Percentiles rank a stretch among this genome's conserved stretches.
Conservation (phyloP, 2,113 vertebrate genomes). For the Proterorhinus semilunaris region DNA sequence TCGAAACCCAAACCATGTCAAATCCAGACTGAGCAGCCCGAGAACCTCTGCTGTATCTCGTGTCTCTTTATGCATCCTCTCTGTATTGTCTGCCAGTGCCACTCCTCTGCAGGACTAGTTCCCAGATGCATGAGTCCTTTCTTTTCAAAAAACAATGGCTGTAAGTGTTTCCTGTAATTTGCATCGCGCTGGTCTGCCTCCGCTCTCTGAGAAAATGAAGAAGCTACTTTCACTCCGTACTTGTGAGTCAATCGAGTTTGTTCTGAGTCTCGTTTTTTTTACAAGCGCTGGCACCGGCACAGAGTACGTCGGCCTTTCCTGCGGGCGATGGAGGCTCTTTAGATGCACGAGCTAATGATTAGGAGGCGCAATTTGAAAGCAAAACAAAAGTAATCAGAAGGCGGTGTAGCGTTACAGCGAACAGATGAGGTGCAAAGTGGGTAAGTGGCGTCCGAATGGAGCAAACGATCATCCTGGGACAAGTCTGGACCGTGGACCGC, state of each 20-base stretch:
- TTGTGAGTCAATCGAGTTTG: constrained; percentile 24
- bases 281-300: constrained; percentile 17
- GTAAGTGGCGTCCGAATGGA: constrained; percentile 41
- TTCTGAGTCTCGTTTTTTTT: constrained; percentile 23
- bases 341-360: constrained; percentile 43
- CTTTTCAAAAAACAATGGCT: constrained; percentile 39
- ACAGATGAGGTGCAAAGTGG: constrained; percentile 35
- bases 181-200: constrained; percentile 30
- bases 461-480: constrained; percentile 5
- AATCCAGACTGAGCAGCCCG: not conserved
- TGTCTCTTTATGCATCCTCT: constrained; percentile 23
- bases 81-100: constrained; percentile 44
- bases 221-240: constrained; percentile 1
- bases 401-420: constrained; percentile 14
- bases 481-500: not conserved
- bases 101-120: constrained; percentile 44
- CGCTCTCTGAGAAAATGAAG: constrained; percentile 23
- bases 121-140: constrained; percentile 34
- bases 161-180: constrained; percentile 62
- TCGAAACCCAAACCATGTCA: not conserved
- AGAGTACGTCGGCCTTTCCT: constrained; percentile 30
- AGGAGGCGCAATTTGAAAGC: constrained; percentile 49
- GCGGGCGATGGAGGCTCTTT: constrained; percentile 19
- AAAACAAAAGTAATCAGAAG: constrained; percentile 51
- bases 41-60: constrained; percentile 3